Conservation (phyloP, 2,797 vertebrate genomes). For the Sebastes miniatus region DNA sequence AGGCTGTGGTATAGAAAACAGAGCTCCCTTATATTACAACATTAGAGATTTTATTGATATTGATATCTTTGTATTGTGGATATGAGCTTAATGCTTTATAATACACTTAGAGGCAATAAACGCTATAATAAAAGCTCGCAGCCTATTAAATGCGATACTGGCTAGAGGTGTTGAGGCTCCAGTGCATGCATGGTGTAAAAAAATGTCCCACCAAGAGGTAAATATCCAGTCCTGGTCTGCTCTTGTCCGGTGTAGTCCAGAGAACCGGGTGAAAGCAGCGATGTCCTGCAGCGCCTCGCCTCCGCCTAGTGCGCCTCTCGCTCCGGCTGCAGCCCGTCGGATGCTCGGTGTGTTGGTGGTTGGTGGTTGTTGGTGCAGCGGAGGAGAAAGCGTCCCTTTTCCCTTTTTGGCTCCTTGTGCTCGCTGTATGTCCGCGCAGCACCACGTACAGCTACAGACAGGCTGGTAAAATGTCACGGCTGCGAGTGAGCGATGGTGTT, state of each 20-base stretch:
- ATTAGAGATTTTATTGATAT: conserved; percentile 50
- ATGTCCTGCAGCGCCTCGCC: conserved; percentile 60
- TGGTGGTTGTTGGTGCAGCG: neutral
- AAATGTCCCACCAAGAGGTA: conserved; percentile 69
- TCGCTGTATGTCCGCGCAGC: conserved; percentile 78
- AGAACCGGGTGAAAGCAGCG: conserved; percentile 45
- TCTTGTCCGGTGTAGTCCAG: conserved; percentile 57
- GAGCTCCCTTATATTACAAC: conserved; percentile 32
- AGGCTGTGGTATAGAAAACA: neutral
- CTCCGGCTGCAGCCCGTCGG: conserved; percentile 55
- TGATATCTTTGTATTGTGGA: neutral
- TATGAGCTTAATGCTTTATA: conserved; percentile 21
- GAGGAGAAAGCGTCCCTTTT: conserved; percentile 46
- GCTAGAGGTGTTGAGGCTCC: conserved; percentile 25
- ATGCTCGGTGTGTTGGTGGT: conserved; percentile 51
- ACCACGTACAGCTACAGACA: conserved; percentile 54
- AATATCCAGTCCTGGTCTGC: conserved; percentile 50
- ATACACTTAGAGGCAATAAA: conserved; percentile 51
- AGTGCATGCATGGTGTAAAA: conserved; percentile 46
- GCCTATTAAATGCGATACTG: conserved; percentile 43
- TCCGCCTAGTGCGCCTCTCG: conserved; percentile 63
- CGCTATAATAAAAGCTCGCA: conserved; percentile 41
- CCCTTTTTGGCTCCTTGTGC: conserved; percentile 66
- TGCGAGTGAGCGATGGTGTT: conserved; percentile 76
- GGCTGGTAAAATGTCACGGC: conserved; percentile 76